Base-by-base conservation (phyloP, 2,797 vertebrate species). In the Gymnoscopelus microlampas region DNA sequence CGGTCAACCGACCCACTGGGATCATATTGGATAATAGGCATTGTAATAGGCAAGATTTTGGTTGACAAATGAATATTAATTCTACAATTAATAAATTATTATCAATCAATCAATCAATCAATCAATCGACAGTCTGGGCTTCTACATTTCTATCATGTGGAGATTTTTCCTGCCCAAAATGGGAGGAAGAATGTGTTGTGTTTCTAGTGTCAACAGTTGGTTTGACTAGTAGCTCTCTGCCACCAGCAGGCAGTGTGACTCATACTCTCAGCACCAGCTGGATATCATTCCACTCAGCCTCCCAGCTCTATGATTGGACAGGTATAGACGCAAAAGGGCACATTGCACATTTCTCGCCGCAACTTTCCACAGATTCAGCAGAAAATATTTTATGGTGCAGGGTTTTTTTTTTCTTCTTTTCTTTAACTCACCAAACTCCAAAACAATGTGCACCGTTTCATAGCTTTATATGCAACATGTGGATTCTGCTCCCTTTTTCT, bases 361-460 rank as follows among this genome's bases (percentile, higher is more conserved):
- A 76, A 78, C 82, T 92, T 93, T 93, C 92, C 92, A 92, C 85
- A 78, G 74, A 85, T 89, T 92, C 91, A 92, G 90, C 92, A 92
- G 83, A 90, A 92, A 86, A 74, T 60, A 81, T 90, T 93, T 93
- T 90, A 93, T 89, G 64, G 87, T 76, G 81, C 85, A 72, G 85
- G 65, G 78, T 81, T 86, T 70, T 84, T 65, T 13, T 4, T 4
- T n/a, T 13, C 5, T 0, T 3, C 6, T 14, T 51, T 51, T 51
- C 4, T 89, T 77, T 84, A 76, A 87, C 74, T 85, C 81, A 84
- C 79, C 86, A 80, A 77, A 29, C 26, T 84, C 85, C 76, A 85
- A 19, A 90, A 86, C 79, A 84, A 86, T 83, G 84, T 88, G 88
- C 78, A 83, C 66, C 58, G 54, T 70, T 78, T 71, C 70, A 60